Conservation (phyloP, 2,888 invertebrate species). For the Ischnura elegans region DNA sequence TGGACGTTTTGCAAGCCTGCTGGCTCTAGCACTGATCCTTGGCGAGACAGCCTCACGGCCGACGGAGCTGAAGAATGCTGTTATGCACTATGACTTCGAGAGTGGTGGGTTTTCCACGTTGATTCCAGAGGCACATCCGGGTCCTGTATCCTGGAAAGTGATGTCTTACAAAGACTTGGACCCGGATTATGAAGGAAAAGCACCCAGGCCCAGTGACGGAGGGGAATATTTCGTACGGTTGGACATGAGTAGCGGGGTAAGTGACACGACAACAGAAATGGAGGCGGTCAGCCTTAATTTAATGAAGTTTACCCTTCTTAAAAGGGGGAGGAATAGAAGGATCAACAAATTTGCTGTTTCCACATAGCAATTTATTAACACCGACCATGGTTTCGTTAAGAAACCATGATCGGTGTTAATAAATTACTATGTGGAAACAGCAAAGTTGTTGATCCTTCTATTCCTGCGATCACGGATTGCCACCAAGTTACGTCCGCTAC, state of each 20-base stretch:
- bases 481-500: too few relatives aligned
- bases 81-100: neutral
- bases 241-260: neutral
- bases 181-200: neutral
- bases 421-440: too few relatives aligned
- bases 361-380: too few relatives aligned
- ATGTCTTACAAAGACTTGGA: neutral
- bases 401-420: too few relatives aligned
- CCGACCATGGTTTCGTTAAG: too few relatives aligned
- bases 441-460: too few relatives aligned
- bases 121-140: neutral
- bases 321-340: too few relatives aligned
- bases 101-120: neutral
- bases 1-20: neutral
- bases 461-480: too few relatives aligned
- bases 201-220: slow-evolving; percentile 7
- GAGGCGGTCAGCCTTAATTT: too few relatives aligned
- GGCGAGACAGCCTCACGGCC: neutral
- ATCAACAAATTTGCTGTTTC: too few relatives aligned
- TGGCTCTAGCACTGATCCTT: neutral
- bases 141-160: neutral
- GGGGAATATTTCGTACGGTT: neutral
- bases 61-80: neutral
- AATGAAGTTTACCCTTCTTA: too few relatives aligned
- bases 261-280: neutral